Conservation (phyloP, 2,113 vertebrate genomes). For the Heterocephalus glaber region DNA sequence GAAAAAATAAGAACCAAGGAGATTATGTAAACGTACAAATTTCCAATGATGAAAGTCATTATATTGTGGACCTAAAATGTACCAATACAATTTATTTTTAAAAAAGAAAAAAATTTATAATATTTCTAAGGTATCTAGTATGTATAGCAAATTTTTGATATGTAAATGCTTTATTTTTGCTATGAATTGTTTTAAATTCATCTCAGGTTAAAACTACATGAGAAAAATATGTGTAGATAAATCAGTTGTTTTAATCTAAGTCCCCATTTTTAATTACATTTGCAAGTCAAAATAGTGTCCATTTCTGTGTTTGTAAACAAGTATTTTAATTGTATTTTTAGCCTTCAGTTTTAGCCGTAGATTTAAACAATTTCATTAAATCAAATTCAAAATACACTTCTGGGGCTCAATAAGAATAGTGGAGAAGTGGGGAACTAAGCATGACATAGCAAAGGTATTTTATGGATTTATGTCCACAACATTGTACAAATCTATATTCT, state of each 20-base stretch:
- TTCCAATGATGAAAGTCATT: no score
- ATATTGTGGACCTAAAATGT: no score
- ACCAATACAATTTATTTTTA: no score
- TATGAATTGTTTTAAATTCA: neutral
- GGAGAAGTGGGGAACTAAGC: neutral
- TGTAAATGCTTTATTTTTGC: neutral
- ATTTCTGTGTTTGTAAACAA: neutral
- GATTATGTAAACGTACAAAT: no score
- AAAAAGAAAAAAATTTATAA: no score
- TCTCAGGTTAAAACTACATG: neutral
- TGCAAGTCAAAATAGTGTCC: neutral
- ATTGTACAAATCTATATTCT: fast-evolving
- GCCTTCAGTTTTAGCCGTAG: neutral
- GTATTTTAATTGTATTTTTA: neutral
- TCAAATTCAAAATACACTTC: neutral
- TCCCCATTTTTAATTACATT: neutral
- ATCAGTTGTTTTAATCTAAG: neutral
- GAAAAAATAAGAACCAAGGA: no score
- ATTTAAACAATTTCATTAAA: neutral
- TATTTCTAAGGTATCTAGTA: neutral
- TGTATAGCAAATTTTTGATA: neutral
- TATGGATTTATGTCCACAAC: neutral
- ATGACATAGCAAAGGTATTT: neutral
- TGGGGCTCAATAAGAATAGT: neutral
- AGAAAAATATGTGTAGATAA: neutral